Base-by-base conservation (phyloP, 2,797 vertebrate species). In the Vespertilio murinus region DNA sequence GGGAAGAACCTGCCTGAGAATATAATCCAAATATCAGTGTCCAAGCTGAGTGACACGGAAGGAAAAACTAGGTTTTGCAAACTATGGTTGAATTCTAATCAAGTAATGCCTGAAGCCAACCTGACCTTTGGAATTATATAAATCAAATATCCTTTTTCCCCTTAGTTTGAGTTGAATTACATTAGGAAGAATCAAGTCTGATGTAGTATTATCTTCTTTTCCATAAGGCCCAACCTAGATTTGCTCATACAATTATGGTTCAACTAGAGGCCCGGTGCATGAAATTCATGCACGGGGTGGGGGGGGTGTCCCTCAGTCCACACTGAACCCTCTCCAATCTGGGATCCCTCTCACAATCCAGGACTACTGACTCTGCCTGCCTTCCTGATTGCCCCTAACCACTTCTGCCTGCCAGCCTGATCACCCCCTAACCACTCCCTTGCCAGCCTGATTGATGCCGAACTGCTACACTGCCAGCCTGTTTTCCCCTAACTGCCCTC, bases 131-230 rank as follows among this genome's bases (percentile, higher is more conserved):
- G 23, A 82, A 67, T 81, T 65, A 59, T 7, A 1, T 42, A 13
- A 90, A 14, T 77, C 42, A 86, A 59, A 52, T 71, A 56, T 49
- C 52, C 61, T 70, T 86, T 94, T 85, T 89, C n/a, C 59, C n/a
- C 38, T 85, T 77, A 77, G 16, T 33, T 67, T 92, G 25, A 30
- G 17, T 22, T 82, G 22, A 40, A 22, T 82, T 59, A 92, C 38
- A 81, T 70, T 8, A 94, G 25, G 59, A 85, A 92, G 38, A 47
- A 28, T 81, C n/a, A 9, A 61, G 35, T 61, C 30, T 80, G 42
- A 52, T 75, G 8, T 16, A 84, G 20, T 79, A 28, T 38, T 56
- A 89, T 71, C 38, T 59, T 59, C 54, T 94, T 88, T 61, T 79
- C 42, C 45, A 28, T 35, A 42, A 92, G 69, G 11, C 38, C 23